These are phyloP conservation scores for Saccostrea cuccullata DNA, from an alignment of 1,140 invertebrate species.

Conservation along the genomic window DNA sequence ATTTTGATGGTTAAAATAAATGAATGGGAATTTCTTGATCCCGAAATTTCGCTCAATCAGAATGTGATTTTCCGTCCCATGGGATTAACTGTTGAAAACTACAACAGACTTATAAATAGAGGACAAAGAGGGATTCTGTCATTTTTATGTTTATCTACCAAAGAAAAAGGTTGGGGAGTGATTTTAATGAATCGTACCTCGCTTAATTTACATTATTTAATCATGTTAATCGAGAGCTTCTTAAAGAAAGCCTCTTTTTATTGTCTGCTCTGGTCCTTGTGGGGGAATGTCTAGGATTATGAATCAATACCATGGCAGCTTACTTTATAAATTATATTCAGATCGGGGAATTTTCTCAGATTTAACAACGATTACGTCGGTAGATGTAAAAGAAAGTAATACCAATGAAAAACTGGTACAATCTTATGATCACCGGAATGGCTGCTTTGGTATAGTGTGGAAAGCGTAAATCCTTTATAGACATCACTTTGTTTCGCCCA, in stretches of 20 bases:
- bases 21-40: not conserved
- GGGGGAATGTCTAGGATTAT: not conserved
- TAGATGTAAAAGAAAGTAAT: no score
- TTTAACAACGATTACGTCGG: no score
- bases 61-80: not conserved
- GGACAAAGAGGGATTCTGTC: conserved; percentile 19
- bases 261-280: not conserved
- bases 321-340: not conserved
- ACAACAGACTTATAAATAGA: conserved; percentile 23
- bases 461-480: no score
- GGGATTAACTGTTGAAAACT: conserved; percentile 4
- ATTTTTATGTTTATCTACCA: not conserved
- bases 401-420: no score
- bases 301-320: not conserved
- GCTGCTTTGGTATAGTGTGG: no score
- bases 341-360: not conserved
- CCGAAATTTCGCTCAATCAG: conserved; percentile 16
- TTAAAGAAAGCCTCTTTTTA: conserved; percentile 7
- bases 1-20: no score
- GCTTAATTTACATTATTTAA: not conserved
- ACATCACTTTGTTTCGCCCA: no score
- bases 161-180: not conserved
- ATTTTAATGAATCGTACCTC: conserved; percentile 2
- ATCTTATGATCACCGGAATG: no score
- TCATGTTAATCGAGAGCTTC: conserved; percentile 4